Conservation (phyloP, 1,140 invertebrate species). For the Epicauta chinensis region DNA sequence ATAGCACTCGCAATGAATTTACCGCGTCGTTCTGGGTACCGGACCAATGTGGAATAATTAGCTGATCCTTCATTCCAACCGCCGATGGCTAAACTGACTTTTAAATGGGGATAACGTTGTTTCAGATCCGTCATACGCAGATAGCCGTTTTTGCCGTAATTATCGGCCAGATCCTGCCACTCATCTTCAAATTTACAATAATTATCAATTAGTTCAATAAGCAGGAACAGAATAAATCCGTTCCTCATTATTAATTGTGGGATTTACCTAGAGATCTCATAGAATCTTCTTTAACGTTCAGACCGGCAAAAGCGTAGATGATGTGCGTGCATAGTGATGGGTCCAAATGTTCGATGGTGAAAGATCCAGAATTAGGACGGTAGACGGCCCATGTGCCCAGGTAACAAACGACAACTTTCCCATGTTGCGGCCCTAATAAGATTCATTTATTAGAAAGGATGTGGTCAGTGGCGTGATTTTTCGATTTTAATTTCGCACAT, state of each 20-base stretch:
- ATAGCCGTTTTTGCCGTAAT: slow-evolving; percentile 67
- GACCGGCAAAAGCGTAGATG: slow-evolving; percentile 80
- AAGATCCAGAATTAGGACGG: slow-evolving; percentile 56
- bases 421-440: slow-evolving; percentile 49
- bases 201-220: too few relatives aligned
- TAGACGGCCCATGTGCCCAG: slow-evolving; percentile 73
- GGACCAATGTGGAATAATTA: slow-evolving; percentile 72
- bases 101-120: slow-evolving; percentile 63
- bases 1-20: slow-evolving; percentile 60
- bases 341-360: slow-evolving; percentile 62
- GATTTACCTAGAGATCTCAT: slow-evolving; percentile 62
- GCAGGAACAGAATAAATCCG: too few relatives aligned
- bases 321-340: slow-evolving; percentile 80
- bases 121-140: slow-evolving; percentile 61
- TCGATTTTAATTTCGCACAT: too few relatives aligned
- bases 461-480: too few relatives aligned
- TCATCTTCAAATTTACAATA: slow-evolving; percentile 55
- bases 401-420: slow-evolving; percentile 71
- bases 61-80: slow-evolving; percentile 83
- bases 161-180: slow-evolving; percentile 67
- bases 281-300: slow-evolving; percentile 56
- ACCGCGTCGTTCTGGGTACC: slow-evolving; percentile 48
- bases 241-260: too few relatives aligned
- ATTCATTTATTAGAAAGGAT: too few relatives aligned
- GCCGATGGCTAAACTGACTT: slow-evolving; percentile 73